A percentile compares a stretch with the other conserved stretches of the same genome.
phyloP scores from a whole-genome alignment of 2,797 vertebrate species.

The Enteromius unitaeniatus region DNA sequence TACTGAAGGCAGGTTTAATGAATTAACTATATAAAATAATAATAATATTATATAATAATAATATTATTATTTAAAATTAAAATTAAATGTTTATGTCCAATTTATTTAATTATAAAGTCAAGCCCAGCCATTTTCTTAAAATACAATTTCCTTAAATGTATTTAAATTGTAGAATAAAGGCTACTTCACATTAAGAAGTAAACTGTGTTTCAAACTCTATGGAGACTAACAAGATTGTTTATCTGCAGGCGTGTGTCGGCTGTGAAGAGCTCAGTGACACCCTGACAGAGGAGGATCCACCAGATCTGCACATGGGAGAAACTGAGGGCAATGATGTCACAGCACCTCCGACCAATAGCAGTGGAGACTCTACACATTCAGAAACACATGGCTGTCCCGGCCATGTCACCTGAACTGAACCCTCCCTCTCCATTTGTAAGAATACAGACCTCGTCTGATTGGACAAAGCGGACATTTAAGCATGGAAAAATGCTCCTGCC shows the following conservation, averaged over 20 bases:
- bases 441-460: neutral
- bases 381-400: neutral
- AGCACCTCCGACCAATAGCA: conserved; percentile 6
- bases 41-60: too few species aligned
- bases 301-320: conserved; percentile 80
- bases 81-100: too few species aligned
- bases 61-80: too few species aligned
- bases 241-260: conserved; percentile 73
- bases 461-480: neutral
- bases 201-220: neutral
- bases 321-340: conserved; percentile 71
- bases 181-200: neutral
- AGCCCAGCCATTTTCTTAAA: neutral
- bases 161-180: neutral
- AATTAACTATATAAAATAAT: neutral
- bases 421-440: neutral
- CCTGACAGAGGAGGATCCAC: conserved; percentile 72
- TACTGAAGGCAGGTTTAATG: neutral
- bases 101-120: neutral
- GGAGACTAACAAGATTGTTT: conserved; percentile 29
- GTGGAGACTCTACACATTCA: conserved; percentile 1
- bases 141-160: too few species aligned
- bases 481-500: neutral
- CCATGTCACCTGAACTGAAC: conserved; percentile 6
- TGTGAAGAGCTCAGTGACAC: conserved; percentile 70